phyloP scores from a whole-genome alignment of 2,113 vertebrate species.

The Orthonyx spaldingii region DNA sequence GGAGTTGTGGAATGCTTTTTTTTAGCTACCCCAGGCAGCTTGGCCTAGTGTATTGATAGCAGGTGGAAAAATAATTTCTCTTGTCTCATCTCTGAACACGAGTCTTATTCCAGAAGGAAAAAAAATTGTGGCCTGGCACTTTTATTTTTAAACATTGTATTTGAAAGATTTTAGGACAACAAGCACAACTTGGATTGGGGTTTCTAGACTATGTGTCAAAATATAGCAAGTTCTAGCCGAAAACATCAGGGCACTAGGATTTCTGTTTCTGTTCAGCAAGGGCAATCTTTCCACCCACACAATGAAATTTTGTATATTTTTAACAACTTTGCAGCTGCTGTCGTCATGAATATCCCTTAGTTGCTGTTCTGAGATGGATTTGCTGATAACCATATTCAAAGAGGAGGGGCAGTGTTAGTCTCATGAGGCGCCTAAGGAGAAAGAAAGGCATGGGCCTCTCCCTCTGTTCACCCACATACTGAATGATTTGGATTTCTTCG shows the following conservation, averaged over 20 bases:
- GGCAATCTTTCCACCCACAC: neutral
- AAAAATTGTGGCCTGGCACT: neutral
- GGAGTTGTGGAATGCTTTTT: conserved; percentile 4
- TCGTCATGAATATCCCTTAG: neutral
- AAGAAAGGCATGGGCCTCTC: neutral
- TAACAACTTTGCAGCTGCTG: conserved; percentile 54
- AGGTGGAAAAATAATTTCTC: conserved; percentile 22
- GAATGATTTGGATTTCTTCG: conserved; percentile 33
- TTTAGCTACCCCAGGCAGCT: neutral
- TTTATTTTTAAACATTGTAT: neutral
- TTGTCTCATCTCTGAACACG: neutral
- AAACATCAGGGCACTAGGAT: neutral
- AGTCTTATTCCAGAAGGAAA: neutral
- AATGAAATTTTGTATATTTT: conserved; percentile 52
- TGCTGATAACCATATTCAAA: neutral
- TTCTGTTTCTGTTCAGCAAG: conserved; percentile 21
- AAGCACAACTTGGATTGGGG: neutral
- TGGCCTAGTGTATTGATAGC: neutral
- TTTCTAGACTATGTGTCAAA: neutral
- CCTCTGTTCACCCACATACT: neutral
- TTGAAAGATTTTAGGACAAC: neutral
- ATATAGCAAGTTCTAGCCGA: neutral
- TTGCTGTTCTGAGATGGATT: neutral
- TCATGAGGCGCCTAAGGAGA: neutral
- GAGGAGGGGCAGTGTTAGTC: neutral